Conservation (phyloP, 2,888 invertebrate genomes). For the Noctuana brunneofusca region DNA sequence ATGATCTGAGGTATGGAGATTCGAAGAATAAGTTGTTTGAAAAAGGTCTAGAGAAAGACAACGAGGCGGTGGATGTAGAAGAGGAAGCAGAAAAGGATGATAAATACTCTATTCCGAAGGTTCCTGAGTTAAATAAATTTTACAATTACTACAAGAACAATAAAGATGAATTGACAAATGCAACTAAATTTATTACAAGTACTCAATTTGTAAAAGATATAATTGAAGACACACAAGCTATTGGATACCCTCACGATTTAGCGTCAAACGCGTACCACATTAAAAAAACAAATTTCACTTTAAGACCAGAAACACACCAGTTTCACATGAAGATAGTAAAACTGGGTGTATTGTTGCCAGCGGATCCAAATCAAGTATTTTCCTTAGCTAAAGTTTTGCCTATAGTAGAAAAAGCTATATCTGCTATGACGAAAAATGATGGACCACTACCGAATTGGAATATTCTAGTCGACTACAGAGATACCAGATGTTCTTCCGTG, state of each 20-base stretch:
- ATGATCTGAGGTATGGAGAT: conserved; percentile 51
- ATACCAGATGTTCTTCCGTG: conserved; percentile 90
- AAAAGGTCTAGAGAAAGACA: conserved; percentile 53
- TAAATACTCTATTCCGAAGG: conserved; percentile 53
- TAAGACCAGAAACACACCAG: conserved; percentile 63
- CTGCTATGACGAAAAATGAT: conserved; percentile 81
- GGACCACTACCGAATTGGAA: conserved; percentile 87
- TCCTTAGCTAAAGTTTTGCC: conserved; percentile 86
- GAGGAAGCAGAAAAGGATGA: conserved; percentile 57
- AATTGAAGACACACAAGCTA: conserved; percentile 57
- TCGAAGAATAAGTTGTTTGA: conserved; percentile 48
- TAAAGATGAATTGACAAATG: conserved; percentile 55
- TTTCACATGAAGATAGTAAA: conserved; percentile 78
- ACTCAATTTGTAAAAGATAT: conserved; percentile 47
- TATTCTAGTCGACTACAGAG: conserved; percentile 86
- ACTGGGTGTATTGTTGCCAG: conserved; percentile 85
- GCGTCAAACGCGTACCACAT: conserved; percentile 63
- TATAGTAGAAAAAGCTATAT: conserved; percentile 87
- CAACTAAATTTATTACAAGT: conserved; percentile 48
- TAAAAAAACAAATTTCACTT: conserved; percentile 69
- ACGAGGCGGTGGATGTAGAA: conserved; percentile 53
- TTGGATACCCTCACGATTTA: conserved; percentile 70
- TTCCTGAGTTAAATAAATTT: conserved; percentile 59
- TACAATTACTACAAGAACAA: conserved; percentile 60
- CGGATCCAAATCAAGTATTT: conserved; percentile 83